Conservation (phyloP, 1,140 invertebrate genomes). For the Chymomyza costata region DNA sequence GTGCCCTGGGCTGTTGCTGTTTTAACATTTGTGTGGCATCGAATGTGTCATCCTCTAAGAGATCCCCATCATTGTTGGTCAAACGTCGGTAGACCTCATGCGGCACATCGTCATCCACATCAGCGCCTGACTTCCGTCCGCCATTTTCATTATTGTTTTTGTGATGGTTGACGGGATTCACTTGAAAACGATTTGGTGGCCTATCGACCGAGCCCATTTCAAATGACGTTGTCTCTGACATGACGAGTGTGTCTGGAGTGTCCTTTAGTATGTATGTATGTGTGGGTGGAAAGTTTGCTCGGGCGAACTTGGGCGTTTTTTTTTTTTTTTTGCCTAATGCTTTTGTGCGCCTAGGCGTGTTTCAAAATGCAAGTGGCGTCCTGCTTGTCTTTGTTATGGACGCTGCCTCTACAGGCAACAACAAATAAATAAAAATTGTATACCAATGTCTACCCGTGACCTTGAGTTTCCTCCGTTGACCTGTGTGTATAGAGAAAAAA, state of each 20-base stretch:
- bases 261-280: slow-evolving; percentile 17
- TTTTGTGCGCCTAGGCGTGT: slow-evolving; percentile 27
- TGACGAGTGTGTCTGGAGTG: slow-evolving; percentile 18
- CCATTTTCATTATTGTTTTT: slow-evolving; percentile 54
- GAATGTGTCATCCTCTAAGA: slow-evolving; percentile 67
- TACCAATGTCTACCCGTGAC: too few species aligned
- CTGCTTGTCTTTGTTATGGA: slow-evolving; percentile 4
- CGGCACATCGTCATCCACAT: slow-evolving; percentile 24
- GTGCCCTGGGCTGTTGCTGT: slow-evolving; percentile 52
- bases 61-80: slow-evolving; percentile 63
- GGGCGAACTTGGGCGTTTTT: not conserved
- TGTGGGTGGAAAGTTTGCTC: slow-evolving; percentile 8
- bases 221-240: slow-evolving; percentile 66
- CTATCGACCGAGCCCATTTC: slow-evolving; percentile 71
- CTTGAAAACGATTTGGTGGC: slow-evolving; percentile 71
- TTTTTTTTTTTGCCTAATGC: too few species aligned
- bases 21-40: slow-evolving; percentile 62
- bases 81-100: slow-evolving; percentile 67
- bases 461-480: too few species aligned
- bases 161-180: slow-evolving; percentile 72
- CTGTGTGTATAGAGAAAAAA: too few species aligned
- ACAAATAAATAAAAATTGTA: too few species aligned
- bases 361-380: slow-evolving; percentile 18
- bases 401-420: too few species aligned
- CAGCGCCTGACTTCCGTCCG: slow-evolving; percentile 45